Evolutionary conservation across 1,140 invertebrate genomes (phyloP).

Genomic region (Aplysia californica): DNA sequence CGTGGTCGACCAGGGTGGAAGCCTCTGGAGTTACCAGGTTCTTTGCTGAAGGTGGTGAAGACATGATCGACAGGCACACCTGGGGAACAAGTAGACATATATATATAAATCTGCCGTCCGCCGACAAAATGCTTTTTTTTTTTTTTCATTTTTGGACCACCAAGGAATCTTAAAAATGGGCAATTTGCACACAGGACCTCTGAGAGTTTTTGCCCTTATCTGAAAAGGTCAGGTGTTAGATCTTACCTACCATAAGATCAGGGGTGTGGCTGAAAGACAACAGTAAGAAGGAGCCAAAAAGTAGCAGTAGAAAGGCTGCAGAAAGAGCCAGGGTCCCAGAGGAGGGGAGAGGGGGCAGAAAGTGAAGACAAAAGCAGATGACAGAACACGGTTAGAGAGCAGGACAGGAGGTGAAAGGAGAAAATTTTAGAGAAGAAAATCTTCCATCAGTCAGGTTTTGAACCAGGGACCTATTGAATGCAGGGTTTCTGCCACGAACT

Average conservation of each 20-base stretch:
- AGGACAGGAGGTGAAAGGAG: too few relatives aligned
- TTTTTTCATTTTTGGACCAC: neutral
- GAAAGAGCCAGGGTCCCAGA: too few relatives aligned
- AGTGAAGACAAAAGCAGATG: too few relatives aligned
- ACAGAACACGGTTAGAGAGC: too few relatives aligned
- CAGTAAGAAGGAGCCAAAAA: too few relatives aligned
- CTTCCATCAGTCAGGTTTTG: too few relatives aligned
- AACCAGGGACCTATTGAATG: too few relatives aligned
- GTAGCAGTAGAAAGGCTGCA: too few relatives aligned
- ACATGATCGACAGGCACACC: slow-evolving; percentile 43
- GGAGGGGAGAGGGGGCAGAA: too few relatives aligned
- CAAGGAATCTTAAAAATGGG: neutral
- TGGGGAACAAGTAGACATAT: slow-evolving; percentile 18
- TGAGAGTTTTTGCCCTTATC: neutral
- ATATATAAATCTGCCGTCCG: neutral
- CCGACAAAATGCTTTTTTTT: neutral
- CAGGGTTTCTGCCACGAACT: too few relatives aligned
- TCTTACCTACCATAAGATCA: neutral
- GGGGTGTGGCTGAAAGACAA: neutral
- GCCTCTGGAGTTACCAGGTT: slow-evolving; percentile 30
- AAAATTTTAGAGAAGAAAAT: too few relatives aligned
- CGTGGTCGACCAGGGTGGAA: slow-evolving; percentile 50
- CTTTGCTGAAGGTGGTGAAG: slow-evolving; percentile 30
- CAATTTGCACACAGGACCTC: neutral
- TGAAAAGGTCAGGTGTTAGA: neutral